Percentiles rank a stretch among this genome's conserved stretches.
Conservation (phyloP, 2,888 invertebrate species). For the Actias luna region DNA sequence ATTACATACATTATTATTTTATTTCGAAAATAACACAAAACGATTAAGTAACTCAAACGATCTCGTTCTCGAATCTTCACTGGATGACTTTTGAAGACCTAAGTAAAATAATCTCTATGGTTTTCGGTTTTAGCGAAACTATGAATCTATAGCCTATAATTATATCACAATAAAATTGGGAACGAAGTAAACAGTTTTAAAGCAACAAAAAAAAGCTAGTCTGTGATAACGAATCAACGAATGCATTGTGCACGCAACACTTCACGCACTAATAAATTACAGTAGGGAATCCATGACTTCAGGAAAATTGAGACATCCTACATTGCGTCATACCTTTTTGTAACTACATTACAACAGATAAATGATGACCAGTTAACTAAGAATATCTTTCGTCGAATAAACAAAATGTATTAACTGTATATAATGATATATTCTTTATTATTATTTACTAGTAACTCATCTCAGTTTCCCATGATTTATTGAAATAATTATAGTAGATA, state of each 20-base stretch:
- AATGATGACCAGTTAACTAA: not conserved
- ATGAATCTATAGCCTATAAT: not conserved
- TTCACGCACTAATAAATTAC: constrained; percentile 59
- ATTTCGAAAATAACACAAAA: not conserved
- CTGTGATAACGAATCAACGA: constrained; percentile 2
- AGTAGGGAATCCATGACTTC: constrained; percentile 35
- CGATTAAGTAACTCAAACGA: not conserved
- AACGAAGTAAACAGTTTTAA: not conserved
- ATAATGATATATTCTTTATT: no score
- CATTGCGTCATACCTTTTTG: not conserved
- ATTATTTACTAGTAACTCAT: no score
- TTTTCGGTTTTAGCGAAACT: not conserved
- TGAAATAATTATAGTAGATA: no score
- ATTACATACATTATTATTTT: not conserved
- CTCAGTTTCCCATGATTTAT: no score
- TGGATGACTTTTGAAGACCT: no score
- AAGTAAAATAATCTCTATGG: no score
- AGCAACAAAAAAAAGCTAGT: not conserved
- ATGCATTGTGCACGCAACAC: constrained; percentile 45
- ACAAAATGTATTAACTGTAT: no score
- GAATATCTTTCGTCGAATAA: no score
- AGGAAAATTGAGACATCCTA: constrained; percentile 13
- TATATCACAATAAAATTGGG: not conserved
- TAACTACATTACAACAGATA: not conserved
- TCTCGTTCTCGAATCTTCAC: no score